Base-by-base conservation (phyloP, 2,797 vertebrate species). In the Salmo trutta region DNA sequence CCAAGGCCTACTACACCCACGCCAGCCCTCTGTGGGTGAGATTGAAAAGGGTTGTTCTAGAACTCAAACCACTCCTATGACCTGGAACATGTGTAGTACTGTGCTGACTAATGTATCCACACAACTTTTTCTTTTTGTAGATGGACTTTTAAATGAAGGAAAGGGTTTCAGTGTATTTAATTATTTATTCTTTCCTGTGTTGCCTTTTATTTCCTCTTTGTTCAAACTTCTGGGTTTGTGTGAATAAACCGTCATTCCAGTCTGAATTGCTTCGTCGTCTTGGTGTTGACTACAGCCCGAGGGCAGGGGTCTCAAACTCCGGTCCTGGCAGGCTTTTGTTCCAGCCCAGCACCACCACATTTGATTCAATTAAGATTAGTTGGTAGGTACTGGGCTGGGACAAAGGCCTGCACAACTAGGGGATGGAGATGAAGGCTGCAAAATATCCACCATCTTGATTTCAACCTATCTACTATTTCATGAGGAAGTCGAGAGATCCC, bases 121-220 rank as follows among this genome's bases (percentile, higher is more conserved):
- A 75, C 29, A 17, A 62, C 41, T 14, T 29, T 41, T 52, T 33
- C 17, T 59, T 72, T 33, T 62, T 67, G 65, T 67, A 67, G 65
- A 36, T 66, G 10, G 36, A 68, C 75, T 75, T 82, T 54, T 73
- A 75, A 84, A 75, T 17, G 53, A 71, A 19, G 31, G 71, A 65
- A 74, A 59, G 54, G 36, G n/a, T 36, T 21, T 78, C 31, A 41
- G 27, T 24, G 29, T 56, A 77, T 33, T 41, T 85, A 87, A 88
- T 88, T 87, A 87, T 89, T 87, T 74, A 73, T 68, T 33, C 47
- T 24, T 66, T 72, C 17, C 51, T 82, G 78, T 84, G 73, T 19
- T 73, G 56, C 54, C 75, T 70, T 70, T 78, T 77, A 73, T 62
- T 56, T 69, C 12, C 70, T 19, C 2, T 53, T 53, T 67, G 14